Percentiles rank a stretch among this genome's conserved stretches.
phyloP scores from a whole-genome alignment of 2,888 invertebrate species.

The Mythimna vitellina region DNA sequence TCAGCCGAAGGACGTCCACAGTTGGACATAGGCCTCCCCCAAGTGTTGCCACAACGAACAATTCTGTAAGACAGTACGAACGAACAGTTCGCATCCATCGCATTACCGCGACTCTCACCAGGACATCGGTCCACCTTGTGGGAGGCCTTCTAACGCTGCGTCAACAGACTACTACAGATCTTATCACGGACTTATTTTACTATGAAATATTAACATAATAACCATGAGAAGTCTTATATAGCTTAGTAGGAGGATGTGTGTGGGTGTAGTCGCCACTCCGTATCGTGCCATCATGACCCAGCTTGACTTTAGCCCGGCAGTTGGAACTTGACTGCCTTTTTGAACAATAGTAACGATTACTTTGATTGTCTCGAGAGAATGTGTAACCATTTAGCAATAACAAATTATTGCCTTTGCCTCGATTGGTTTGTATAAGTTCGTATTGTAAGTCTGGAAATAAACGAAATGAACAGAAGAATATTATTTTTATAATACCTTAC shows the following conservation, averaged over 20 bases:
- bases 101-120: no score
- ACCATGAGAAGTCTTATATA: background rate
- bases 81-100: no score
- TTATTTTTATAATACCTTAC: background rate
- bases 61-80: no score
- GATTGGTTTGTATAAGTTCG: constrained; percentile 48
- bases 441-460: constrained; percentile 11
- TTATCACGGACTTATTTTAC: background rate
- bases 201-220: background rate
- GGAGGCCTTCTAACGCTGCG: no score
- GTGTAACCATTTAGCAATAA: constrained; percentile 51
- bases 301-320: constrained; percentile 23
- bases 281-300: constrained; percentile 7
- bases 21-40: no score
- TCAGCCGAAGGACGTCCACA: no score
- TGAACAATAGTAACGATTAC: constrained; percentile 15
- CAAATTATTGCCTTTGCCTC: constrained; percentile 47
- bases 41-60: no score
- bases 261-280: background rate
- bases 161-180: background rate
- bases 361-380: constrained; percentile 10
- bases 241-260: constrained; percentile 14
- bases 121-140: no score
- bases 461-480: background rate
- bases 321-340: constrained; percentile 2